Evolutionary conservation across 1,140 invertebrate species (phyloP).

Genomic region (Drusus annulatus): DNA sequence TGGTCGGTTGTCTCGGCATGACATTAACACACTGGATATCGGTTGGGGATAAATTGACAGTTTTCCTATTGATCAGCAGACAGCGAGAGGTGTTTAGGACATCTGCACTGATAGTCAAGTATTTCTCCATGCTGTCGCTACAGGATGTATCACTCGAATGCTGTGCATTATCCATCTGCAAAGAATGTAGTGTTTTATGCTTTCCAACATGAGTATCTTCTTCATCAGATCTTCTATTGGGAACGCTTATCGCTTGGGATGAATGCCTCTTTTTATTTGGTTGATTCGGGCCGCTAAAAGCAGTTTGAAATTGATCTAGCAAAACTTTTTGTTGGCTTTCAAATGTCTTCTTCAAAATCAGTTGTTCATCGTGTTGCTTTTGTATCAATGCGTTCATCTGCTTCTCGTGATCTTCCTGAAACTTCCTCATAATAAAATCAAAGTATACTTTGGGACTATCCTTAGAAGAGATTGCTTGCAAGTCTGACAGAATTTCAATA

Average conservation of each 20-base stretch:
- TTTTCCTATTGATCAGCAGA: conserved; percentile 46
- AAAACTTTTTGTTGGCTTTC: conserved; percentile 74
- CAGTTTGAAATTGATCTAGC: conserved; percentile 72
- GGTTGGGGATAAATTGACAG: conserved; percentile 47
- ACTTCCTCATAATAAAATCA: conserved; percentile 68
- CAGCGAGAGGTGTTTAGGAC: conserved; percentile 47
- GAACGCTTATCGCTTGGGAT: background rate
- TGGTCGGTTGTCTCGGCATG: conserved; percentile 20
- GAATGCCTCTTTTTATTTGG: conserved; percentile 1
- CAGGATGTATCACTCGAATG: conserved; percentile 5
- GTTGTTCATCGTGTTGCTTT: conserved; percentile 74
- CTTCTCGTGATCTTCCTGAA: conserved; percentile 74
- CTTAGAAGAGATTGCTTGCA: conserved; percentile 55
- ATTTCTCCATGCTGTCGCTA: conserved; percentile 51
- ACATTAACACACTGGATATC: conserved; percentile 51
- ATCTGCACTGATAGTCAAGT: conserved; percentile 49
- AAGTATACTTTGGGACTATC: conserved; percentile 64
- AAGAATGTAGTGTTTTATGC: background rate
- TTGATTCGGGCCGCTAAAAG: conserved; percentile 58
- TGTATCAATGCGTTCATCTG: conserved; percentile 73
- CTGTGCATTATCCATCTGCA: conserved; percentile 5
- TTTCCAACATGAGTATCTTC: background rate
- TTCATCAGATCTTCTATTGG: conserved; percentile 8
- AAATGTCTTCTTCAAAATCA: conserved; percentile 73
- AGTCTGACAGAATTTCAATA: conserved; percentile 10